Percentiles rank a stretch among this genome's conserved stretches.
Conservation (phyloP, 2,888 invertebrate species). For the Pristionchus entomophagus region DNA sequence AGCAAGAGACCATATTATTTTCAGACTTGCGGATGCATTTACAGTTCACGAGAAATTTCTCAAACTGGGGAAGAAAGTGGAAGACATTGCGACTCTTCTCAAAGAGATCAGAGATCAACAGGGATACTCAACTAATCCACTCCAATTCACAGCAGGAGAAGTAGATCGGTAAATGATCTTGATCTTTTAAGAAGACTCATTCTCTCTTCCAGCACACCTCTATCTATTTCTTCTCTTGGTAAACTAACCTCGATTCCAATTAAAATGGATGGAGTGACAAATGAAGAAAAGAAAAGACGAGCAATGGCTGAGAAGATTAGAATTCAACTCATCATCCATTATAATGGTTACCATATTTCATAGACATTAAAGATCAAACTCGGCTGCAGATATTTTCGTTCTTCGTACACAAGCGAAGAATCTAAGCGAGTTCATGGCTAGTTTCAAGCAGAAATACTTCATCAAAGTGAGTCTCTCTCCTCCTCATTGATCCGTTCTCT, state of each 20-base stretch:
- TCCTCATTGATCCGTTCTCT: neutral
- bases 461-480: neutral
- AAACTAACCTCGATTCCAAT: neutral
- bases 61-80: constrained; percentile 43
- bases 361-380: neutral
- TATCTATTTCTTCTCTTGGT: constrained; percentile 45
- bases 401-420: constrained; percentile 33
- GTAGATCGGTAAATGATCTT: neutral
- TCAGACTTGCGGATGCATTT: constrained; percentile 7
- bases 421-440: neutral
- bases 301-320: neutral
- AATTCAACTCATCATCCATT: constrained; percentile 32
- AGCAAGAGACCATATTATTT: too few species aligned
- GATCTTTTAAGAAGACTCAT: neutral
- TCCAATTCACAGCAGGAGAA: constrained; percentile 37
- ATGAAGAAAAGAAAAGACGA: constrained; percentile 25
- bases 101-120: constrained; percentile 49
- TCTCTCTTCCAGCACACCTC: neutral
- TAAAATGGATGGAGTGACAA: neutral
- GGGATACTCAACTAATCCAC: constrained; percentile 51
- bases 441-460: constrained; percentile 40
- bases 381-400: constrained; percentile 21
- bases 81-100: constrained; percentile 47
- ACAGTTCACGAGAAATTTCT: constrained; percentile 19
- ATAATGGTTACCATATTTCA: neutral